Base-by-base conservation (phyloP, 2,797 vertebrate species). In the Sciaenops ocellatus region DNA sequence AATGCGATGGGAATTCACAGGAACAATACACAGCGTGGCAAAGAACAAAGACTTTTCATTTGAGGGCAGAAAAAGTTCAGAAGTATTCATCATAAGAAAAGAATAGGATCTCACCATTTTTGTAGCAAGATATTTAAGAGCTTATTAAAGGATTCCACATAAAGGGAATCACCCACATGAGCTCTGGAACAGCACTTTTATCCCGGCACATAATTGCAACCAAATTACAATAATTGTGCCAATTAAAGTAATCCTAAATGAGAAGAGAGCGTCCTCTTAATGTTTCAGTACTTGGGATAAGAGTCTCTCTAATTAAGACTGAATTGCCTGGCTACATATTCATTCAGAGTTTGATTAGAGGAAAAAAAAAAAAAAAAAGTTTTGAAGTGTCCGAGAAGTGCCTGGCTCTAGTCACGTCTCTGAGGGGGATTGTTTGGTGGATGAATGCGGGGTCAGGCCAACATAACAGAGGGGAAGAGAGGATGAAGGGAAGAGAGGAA, bases 201-300 rank as follows among this genome's bases (percentile, higher is more conserved):
- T 96, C 95, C 96, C 93, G 89, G 95, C 92, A 95, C 93, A 95
- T 98, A 98, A 98, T 98, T 98, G 97, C 95, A 93, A 96, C 95
- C 95, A 97, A 99, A 98, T 98, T 97, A 97, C 96, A 98, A 97
- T 98, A 99, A 99, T 98, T 98, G 97, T 97, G 92, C 95, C 97
- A 98, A 98, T 99, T 98, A 98, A 98, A 98, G 97, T 97, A 97
- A 98, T 97, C 96, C 96, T 96, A 96, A 97, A 97, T 96, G 97
- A 97, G 97, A 97, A 97, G 96, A 96, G 96, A 97, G 96, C 97
- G 96, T 98, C 97, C 97, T 98, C 96, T 98, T 98, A 97, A 98
- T 97, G 97, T 97, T 96, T 96, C 94, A 94, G 92, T 95, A 95
- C 96, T 97, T 96, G 96, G 95, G 93, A 96, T 96, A 97, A 96